Base-by-base conservation (phyloP, 1,140 invertebrate genomes). In the Paraescarpia echinospica region DNA sequence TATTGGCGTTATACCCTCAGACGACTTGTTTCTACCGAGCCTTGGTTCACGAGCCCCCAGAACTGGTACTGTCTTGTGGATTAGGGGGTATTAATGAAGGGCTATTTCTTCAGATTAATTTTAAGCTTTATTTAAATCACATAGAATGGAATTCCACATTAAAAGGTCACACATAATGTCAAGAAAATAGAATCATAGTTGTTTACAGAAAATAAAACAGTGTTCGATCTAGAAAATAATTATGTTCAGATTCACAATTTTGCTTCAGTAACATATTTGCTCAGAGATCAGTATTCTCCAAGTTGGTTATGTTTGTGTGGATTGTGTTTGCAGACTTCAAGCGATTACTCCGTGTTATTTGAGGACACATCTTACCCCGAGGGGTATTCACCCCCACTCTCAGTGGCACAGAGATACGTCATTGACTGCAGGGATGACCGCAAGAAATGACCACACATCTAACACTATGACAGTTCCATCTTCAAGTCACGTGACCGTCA, bases 11-110 rank as follows among this genome's bases (percentile, higher is more conserved):
- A 6, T 99, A 99, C 96, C 99, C 99, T 33, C 99, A 99, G 96
- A 99, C 99, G 0, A 99, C 99, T 0, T 99, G 99, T 95, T 99
- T 99, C 96, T 99, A 99, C 96, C 98, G 99, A 96, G 99, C 98
- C 0, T 97, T 99, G 9, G 98, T 99, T 0, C 98, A 98, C 95
- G 97, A 98, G 92, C 96, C 98, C 90, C 99, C 99, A 0, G 97
- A 97, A 89, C 97, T 97, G 8, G 97, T 96, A n/a, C 34, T 12
- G 59, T 77, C n/a, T 5, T 77, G 14, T 31, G 18, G 14, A 77
- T 77, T 77, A 77, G 14, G 22, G 59, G 59, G 27, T 18, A 77
- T 77, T 77, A 14, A 18, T 31, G 27, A 27, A 18, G 9, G 59
- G 14, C 59, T 27, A 77, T 18, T 77, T 18, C 22, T 77, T 18